phyloP scores from a whole-genome alignment of 1,140 invertebrate genomes.

The Eciton burchellii region DNA sequence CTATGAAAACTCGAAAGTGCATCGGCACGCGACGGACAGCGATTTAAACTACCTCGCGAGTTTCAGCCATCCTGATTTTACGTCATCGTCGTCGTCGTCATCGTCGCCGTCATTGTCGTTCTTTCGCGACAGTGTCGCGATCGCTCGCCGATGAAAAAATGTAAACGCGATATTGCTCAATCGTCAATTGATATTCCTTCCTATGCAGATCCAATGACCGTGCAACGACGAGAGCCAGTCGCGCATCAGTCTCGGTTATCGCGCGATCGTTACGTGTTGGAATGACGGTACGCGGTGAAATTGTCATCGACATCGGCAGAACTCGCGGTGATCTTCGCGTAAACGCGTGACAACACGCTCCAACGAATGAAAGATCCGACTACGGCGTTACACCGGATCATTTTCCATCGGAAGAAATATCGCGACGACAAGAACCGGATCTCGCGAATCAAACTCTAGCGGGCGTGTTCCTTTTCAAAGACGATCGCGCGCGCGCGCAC shows the following conservation, averaged over 20 bases:
- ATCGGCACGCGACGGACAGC: neutral
- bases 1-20: constrained; percentile 17
- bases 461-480: constrained; percentile 32
- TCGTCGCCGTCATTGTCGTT: neutral
- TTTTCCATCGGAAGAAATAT: constrained; percentile 30
- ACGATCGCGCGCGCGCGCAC: neutral
- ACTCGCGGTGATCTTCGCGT: constrained; percentile 10
- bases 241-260: neutral
- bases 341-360: constrained; percentile 19
- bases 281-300: constrained; percentile 24
- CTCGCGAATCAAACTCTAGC: constrained; percentile 18
- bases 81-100: neutral
- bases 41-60: neutral
- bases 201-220: neutral
- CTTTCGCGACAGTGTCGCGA: neutral
- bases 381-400: constrained; percentile 11
- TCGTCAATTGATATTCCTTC: constrained; percentile 28
- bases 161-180: neutral
- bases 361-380: constrained; percentile 43
- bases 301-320: constrained; percentile 8
- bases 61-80: neutral
- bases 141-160: neutral
- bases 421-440: constrained; percentile 2
- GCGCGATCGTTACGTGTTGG: constrained; percentile 8
- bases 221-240: neutral